Evolutionary conservation across 2,888 invertebrate species (phyloP).

Genomic region (Dichetophora obliterata): DNA sequence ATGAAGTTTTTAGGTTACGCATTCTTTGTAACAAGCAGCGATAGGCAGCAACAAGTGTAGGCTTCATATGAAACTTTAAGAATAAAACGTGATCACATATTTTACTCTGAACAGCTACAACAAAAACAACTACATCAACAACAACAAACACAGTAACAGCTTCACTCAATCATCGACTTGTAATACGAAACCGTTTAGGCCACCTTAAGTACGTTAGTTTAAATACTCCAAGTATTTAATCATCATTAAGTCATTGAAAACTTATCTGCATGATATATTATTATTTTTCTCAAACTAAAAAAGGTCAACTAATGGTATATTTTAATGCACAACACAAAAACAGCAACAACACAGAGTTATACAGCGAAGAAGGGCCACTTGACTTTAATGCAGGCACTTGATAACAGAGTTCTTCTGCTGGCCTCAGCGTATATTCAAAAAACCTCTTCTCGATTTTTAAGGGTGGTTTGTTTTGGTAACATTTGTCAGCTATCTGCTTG

Average conservation of each 20-base stretch:
- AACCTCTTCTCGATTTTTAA: conserved; percentile 18
- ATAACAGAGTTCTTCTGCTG: neutral
- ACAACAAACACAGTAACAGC: too few relatives aligned
- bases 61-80: neutral
- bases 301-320: neutral
- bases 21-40: too few relatives aligned
- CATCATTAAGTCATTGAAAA: conserved; percentile 29
- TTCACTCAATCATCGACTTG: neutral
- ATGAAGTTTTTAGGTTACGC: too few relatives aligned
- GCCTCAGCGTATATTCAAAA: conserved; percentile 48
- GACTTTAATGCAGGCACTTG: conserved; percentile 6
- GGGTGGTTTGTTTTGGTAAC: conserved; percentile 64
- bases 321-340: neutral
- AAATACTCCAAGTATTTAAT: conserved; percentile 8
- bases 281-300: neutral
- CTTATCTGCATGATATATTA: conserved; percentile 20
- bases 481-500: conserved; percentile 55
- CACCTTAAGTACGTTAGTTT: neutral
- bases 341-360: neutral
- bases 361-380: conserved; percentile 6
- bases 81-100: too few relatives aligned
- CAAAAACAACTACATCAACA: too few relatives aligned
- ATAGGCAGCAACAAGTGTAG: too few relatives aligned
- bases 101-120: too few relatives aligned
- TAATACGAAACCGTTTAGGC: neutral